Percentiles rank a stretch among this genome's conserved stretches.
Evolutionary conservation across 2,797 vertebrate species (phyloP).

Genomic region (Limosa lapponica): DNA sequence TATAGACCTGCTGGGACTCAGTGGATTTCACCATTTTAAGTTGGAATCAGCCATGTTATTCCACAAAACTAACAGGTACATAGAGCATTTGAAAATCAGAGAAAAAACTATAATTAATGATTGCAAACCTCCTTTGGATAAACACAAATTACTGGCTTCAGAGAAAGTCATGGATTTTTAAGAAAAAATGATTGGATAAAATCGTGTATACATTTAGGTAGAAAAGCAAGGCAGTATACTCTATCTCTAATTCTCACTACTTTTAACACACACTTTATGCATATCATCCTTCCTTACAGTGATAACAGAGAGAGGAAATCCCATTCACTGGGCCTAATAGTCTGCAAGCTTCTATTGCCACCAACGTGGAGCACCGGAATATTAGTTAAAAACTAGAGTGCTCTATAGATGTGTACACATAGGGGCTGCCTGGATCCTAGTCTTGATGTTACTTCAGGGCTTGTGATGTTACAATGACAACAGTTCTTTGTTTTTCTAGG

Average conservation of each 20-base stretch:
- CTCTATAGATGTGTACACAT: neutral
- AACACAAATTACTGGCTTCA: neutral
- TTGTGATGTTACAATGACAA: neutral
- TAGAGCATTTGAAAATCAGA: neutral
- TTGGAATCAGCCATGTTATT: fast-evolving
- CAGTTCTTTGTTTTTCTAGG: neutral
- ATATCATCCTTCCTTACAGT: neutral
- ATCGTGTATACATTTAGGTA: neutral
- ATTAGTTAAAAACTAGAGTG: neutral
- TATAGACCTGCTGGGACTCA: neutral
- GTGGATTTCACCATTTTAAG: neutral
- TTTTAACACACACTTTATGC: neutral
- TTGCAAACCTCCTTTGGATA: neutral
- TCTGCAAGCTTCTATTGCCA: neutral
- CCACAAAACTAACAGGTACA: neutral
- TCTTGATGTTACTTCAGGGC: neutral
- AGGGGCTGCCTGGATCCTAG: neutral
- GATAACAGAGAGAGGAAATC: neutral
- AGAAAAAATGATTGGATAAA: fast-evolving
- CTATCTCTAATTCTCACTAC: neutral
- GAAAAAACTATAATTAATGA: neutral
- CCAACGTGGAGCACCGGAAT: neutral
- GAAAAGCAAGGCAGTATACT: neutral
- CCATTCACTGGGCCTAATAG: neutral
- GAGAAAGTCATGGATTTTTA: neutral